Evolutionary conservation across 1,140 invertebrate genomes (phyloP).

Genomic region (Calephelis virginiensis): DNA sequence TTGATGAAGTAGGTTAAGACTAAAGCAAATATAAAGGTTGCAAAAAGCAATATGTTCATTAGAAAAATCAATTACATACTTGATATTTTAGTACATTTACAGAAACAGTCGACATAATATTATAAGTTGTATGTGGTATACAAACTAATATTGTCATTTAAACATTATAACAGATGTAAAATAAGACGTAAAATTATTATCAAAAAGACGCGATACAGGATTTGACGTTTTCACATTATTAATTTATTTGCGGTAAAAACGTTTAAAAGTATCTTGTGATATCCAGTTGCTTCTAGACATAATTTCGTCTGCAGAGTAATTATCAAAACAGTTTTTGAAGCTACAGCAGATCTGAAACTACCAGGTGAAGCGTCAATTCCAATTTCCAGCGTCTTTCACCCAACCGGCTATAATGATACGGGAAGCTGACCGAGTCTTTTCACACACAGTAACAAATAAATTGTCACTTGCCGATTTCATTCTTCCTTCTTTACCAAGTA

Average conservation of each 20-base stretch:
- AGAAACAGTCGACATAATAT: too few species aligned
- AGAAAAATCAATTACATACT: too few species aligned
- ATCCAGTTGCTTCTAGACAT: slow-evolving; percentile 33
- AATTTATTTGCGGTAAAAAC: slow-evolving; percentile 1
- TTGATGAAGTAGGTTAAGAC: neutral
- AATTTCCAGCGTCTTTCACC: slow-evolving; percentile 32
- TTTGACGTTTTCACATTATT: neutral
- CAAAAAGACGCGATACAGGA: neutral
- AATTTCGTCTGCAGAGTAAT: slow-evolving; percentile 31
- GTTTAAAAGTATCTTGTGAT: slow-evolving; percentile 27
- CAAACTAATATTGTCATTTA: neutral
- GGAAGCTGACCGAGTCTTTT: slow-evolving; percentile 25
- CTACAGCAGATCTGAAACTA: slow-evolving; percentile 31
- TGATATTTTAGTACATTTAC: too few species aligned
- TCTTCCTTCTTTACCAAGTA: slow-evolving; percentile 13
- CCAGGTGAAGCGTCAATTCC: slow-evolving; percentile 29
- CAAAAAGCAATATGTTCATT: too few species aligned
- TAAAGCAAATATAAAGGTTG: neutral
- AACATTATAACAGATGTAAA: too few species aligned
- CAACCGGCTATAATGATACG: slow-evolving; percentile 33
- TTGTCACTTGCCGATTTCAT: slow-evolving; percentile 12
- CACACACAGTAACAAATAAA: slow-evolving; percentile 29
- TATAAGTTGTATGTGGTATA: too few species aligned
- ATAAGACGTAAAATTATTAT: too few species aligned
- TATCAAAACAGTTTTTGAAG: slow-evolving; percentile 31